Conservation (phyloP, 1,140 invertebrate species). For the Leguminivora glycinivorella region DNA sequence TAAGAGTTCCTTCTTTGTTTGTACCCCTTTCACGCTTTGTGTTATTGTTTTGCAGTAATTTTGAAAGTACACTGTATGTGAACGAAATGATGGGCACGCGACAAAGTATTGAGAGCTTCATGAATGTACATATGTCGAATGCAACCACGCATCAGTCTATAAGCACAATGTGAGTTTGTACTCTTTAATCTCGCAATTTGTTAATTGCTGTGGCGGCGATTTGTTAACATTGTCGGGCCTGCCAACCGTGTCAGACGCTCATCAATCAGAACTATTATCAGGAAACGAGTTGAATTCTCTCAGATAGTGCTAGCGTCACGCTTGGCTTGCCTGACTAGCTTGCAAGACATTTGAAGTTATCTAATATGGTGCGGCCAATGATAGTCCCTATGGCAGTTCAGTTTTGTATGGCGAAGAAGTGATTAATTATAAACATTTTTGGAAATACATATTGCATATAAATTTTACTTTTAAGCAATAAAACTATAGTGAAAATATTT, state of each 20-base stretch:
- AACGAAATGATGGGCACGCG: constrained; percentile 72
- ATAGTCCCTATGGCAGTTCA: no score
- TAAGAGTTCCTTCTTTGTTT: constrained; percentile 41
- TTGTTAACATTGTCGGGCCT: background rate
- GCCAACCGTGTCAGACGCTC: background rate
- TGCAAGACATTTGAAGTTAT: background rate
- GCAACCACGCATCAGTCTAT: constrained; percentile 59
- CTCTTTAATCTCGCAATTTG: constrained; percentile 38
- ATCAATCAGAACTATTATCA: background rate
- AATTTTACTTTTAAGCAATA: no score
- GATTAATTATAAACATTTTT: no score
- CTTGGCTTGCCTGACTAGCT: background rate
- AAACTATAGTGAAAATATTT: no score
- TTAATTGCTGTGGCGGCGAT: constrained; percentile 30
- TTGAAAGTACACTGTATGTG: constrained; percentile 76
- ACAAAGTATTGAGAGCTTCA: constrained; percentile 73
- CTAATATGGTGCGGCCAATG: no score
- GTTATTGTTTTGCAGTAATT: constrained; percentile 77
- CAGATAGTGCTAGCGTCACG: background rate
- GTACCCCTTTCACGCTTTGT: constrained; percentile 55
- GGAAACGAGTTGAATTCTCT: background rate
- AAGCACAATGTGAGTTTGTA: constrained; percentile 64
- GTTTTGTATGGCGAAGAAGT: no score
- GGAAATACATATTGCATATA: no score
- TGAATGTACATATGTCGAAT: constrained; percentile 72